These are phyloP conservation scores for Ceratina australensis DNA, from an alignment of 1,140 invertebrate genomes.

Conservation along the genomic window DNA sequence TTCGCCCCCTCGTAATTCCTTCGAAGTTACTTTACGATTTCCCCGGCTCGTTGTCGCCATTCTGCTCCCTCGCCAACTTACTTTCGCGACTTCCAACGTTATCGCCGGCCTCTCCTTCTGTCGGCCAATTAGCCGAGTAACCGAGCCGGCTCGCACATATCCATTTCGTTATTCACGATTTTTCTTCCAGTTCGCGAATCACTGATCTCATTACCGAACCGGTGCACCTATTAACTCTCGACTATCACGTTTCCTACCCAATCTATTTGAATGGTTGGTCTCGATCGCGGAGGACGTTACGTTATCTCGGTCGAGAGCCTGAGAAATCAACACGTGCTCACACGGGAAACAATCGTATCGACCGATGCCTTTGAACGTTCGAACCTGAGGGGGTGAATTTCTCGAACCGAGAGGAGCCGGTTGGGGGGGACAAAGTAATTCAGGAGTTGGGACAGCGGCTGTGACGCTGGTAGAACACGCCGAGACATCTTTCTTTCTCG, in stretches of 20 bases:
- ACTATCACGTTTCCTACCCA: background rate
- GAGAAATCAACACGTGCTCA: background rate
- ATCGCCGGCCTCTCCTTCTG: slow-evolving; percentile 21
- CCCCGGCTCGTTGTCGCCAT: slow-evolving; percentile 9
- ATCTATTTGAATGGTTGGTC: no score
- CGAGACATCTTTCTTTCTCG: slow-evolving; percentile 27
- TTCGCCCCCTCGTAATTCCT: slow-evolving; percentile 45
- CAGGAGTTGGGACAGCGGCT: background rate
- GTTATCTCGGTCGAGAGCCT: background rate
- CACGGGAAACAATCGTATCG: background rate
- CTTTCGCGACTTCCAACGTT: slow-evolving; percentile 48
- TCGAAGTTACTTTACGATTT: slow-evolving; percentile 51
- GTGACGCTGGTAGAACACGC: slow-evolving; percentile 1
- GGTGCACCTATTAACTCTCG: background rate
- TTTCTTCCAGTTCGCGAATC: background rate
- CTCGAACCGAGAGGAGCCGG: background rate
- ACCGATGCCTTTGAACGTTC: background rate
- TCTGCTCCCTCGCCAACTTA: slow-evolving; percentile 31
- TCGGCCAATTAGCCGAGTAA: slow-evolving; percentile 46
- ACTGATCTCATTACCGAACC: no score
- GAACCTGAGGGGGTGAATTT: background rate
- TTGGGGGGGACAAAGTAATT: slow-evolving; percentile 2
- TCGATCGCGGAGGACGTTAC: background rate
- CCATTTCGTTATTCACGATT: no score
- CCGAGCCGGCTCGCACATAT: slow-evolving; percentile 28